phyloP scores from a whole-genome alignment of 2,113 vertebrate genomes.

The Dipodomys spectabilis region DNA sequence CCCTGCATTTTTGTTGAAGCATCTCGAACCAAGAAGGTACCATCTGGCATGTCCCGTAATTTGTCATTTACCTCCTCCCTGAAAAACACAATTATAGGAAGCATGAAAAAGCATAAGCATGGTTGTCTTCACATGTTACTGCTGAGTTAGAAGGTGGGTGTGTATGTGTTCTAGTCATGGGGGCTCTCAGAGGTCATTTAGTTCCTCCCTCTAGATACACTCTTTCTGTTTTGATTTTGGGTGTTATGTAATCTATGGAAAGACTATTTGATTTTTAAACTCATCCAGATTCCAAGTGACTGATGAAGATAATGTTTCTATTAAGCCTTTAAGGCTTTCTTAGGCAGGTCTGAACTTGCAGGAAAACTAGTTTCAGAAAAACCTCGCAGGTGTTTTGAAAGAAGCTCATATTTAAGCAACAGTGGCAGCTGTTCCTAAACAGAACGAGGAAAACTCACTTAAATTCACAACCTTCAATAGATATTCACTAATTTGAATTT shows the following conservation, averaged over 20 bases:
- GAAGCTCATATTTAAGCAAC: slow-evolving; percentile 76
- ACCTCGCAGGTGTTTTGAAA: slow-evolving; percentile 73
- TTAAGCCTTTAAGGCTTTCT: slow-evolving; percentile 53
- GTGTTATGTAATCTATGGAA: slow-evolving; percentile 46
- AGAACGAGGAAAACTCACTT: background rate
- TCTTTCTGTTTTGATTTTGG: slow-evolving; percentile 62
- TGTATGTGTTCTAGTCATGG: background rate
- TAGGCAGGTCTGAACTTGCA: slow-evolving; percentile 68
- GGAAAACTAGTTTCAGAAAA: slow-evolving; percentile 23
- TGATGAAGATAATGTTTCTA: slow-evolving; percentile 38
- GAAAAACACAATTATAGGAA: slow-evolving; percentile 60
- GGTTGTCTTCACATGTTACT: slow-evolving; percentile 29
- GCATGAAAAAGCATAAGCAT: slow-evolving; percentile 35
- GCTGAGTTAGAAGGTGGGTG: background rate
- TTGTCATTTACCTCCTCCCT: slow-evolving; percentile 98
- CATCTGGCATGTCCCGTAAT: slow-evolving; percentile 94
- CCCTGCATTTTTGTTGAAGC: slow-evolving; percentile 97
- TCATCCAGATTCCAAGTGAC: slow-evolving; percentile 29
- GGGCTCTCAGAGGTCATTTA: background rate
- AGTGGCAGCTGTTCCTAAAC: slow-evolving; percentile 69
- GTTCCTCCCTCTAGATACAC: background rate
- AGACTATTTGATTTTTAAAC: slow-evolving; percentile 55
- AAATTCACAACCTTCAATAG: slow-evolving; percentile 74
- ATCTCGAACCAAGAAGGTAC: slow-evolving; percentile 96
- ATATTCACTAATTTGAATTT: slow-evolving; percentile 79